phyloP scores from a whole-genome alignment of 2,888 invertebrate genomes.

The Dolomedes plantarius region DNA sequence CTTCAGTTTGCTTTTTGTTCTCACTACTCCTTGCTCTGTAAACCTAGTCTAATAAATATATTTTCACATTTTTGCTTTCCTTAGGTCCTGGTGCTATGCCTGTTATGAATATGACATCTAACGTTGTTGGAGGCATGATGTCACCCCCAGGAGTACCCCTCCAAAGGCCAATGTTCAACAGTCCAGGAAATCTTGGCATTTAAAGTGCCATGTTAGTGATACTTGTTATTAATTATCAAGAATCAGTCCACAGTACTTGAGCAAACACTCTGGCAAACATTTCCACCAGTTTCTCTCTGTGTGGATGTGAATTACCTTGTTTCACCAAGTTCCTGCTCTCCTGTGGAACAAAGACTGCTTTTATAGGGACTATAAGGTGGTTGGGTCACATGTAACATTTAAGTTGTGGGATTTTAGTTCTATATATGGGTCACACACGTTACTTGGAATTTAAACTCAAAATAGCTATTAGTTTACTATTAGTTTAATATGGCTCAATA shows the following conservation, averaged over 20 bases:
- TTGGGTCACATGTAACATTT: neutral
- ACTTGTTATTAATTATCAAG: neutral
- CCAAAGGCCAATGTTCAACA: slow-evolving; percentile 59
- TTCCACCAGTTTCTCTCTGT: neutral
- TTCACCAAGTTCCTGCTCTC: slow-evolving; percentile 33
- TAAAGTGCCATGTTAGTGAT: slow-evolving; percentile 19
- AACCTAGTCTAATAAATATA: no score
- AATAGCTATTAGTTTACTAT: neutral
- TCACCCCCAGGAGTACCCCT: slow-evolving; percentile 53
- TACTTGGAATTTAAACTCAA: neutral
- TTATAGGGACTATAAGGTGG: slow-evolving; percentile 26
- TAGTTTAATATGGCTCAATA: no score
- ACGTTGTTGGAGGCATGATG: slow-evolving; percentile 34
- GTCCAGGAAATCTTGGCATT: slow-evolving; percentile 63
- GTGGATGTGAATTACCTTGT: neutral
- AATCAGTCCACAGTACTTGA: neutral
- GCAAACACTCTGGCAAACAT: neutral
- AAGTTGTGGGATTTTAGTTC: neutral
- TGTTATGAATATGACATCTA: slow-evolving; percentile 31
- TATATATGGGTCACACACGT: neutral
- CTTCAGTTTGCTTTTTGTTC: no score
- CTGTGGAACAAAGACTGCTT: slow-evolving; percentile 34
- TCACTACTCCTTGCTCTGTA: no score
- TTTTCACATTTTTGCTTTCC: neutral
- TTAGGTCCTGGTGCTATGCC: slow-evolving; percentile 31